Percentiles rank a stretch among this genome's conserved stretches.
These are phyloP conservation scores for Naso thynnoides DNA, from an alignment of 2,797 vertebrate species.

Conservation along the genomic window DNA sequence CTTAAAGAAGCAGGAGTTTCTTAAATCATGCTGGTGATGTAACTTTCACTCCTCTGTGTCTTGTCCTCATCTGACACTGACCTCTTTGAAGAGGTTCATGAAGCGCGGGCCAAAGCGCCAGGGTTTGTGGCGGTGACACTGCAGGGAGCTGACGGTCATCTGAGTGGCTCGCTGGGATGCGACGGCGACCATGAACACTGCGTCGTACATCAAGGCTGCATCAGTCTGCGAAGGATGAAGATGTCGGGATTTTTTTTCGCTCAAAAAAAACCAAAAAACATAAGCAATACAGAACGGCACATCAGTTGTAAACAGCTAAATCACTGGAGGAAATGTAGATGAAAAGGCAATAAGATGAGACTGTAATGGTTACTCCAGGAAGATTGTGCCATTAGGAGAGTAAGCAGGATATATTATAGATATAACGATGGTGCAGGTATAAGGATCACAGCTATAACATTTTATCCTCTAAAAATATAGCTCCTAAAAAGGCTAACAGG, in stretches of 20 bases:
- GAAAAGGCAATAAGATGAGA: conserved; percentile 10
- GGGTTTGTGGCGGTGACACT: conserved; percentile 97
- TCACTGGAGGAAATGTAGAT: conserved; percentile 13
- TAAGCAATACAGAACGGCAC: no score
- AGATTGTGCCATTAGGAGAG: neutral
- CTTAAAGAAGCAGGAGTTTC: neutral
- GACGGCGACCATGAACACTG: conserved; percentile 93
- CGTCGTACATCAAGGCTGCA: conserved; percentile 96
- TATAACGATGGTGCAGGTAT: conserved; percentile 2
- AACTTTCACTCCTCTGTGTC: neutral
- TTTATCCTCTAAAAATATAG: conserved; percentile 18
- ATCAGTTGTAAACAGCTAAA: conserved; percentile 17
- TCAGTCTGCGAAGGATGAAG: conserved; percentile 86
- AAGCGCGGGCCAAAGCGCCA: conserved; percentile 96
- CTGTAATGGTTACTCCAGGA: neutral
- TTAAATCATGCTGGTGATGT: conserved; percentile 5
- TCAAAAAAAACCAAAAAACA: neutral
- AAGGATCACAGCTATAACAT: conserved; percentile 16
- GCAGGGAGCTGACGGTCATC: conserved; percentile 96
- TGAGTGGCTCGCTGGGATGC: conserved; percentile 94
- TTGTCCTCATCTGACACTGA: conserved; percentile 63
- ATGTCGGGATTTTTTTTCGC: neutral
- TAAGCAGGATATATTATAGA: neutral
- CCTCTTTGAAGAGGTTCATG: conserved; percentile 97
- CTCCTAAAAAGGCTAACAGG: conserved; percentile 26